These are phyloP conservation scores for Octodonta nipae DNA, from an alignment of 2,888 invertebrate species.

Conservation along the genomic window DNA sequence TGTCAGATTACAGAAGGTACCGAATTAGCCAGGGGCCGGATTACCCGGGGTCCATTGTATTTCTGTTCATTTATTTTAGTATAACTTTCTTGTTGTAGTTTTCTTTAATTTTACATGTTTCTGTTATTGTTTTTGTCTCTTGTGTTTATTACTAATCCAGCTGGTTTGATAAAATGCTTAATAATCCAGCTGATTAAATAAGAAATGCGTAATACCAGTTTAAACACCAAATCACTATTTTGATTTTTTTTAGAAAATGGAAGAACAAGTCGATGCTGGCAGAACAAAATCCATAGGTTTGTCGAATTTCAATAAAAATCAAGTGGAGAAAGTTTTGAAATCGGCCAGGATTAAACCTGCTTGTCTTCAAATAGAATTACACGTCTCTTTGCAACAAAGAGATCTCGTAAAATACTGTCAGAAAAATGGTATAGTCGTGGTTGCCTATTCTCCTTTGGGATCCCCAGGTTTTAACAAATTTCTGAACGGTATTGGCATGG, in stretches of 20 bases:
- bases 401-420: slow-evolving; percentile 35
- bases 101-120: no score
- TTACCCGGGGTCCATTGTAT: no score
- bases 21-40: no score
- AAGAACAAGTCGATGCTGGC: slow-evolving; percentile 50
- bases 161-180: no score
- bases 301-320: slow-evolving; percentile 62
- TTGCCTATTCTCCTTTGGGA: slow-evolving; percentile 40
- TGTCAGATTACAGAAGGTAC: no score
- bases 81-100: no score
- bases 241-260: slow-evolving; percentile 41
- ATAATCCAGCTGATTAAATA: no score
- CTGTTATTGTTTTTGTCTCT: no score
- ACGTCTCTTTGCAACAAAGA: slow-evolving; percentile 38
- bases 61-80: no score
- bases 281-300: slow-evolving; percentile 62
- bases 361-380: slow-evolving; percentile 52
- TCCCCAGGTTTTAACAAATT: slow-evolving; percentile 31
- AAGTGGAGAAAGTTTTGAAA: slow-evolving; percentile 49
- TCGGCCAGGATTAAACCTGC: slow-evolving; percentile 46
- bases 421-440: slow-evolving; percentile 33
- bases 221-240: no score
- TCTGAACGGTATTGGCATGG: slow-evolving; percentile 7
- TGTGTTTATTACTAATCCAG: no score
- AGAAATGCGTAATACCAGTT: no score